Conservation (phyloP, 2,888 invertebrate genomes). For the Deilephila porcellus region DNA sequence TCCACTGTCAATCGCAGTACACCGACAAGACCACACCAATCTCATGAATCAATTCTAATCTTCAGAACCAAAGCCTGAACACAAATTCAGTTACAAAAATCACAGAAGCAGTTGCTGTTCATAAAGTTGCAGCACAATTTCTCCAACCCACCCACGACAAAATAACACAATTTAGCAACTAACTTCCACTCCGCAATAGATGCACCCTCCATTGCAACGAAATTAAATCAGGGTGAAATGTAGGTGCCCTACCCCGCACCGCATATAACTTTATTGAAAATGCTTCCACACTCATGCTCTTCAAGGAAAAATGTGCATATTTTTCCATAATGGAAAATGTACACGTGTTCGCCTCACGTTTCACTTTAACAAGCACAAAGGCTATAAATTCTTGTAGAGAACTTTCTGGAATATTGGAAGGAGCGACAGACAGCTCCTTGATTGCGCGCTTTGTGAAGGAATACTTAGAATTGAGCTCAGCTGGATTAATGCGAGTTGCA, state of each 20-base stretch:
- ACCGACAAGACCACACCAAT: too few species aligned
- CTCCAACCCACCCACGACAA: not conserved
- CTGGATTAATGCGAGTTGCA: not conserved
- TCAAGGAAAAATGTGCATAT: constrained; percentile 15
- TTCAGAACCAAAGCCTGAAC: not conserved
- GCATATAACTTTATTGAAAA: constrained; percentile 7
- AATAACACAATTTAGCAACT: not conserved
- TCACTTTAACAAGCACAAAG: constrained; percentile 1
- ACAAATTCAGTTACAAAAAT: not conserved
- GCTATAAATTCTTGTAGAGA: not conserved
- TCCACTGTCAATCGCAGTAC: too few species aligned
- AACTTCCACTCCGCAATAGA: not conserved
- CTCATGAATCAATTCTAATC: too few species aligned
- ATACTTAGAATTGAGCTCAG: not conserved
- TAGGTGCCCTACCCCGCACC: not conserved
- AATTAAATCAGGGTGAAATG: constrained; percentile 6
- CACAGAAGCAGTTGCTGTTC: not conserved
- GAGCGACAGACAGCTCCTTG: not conserved
- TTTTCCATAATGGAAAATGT: constrained; percentile 1
- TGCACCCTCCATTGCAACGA: constrained; percentile 7
- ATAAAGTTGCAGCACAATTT: not conserved
- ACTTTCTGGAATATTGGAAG: not conserved
- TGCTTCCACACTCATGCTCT: constrained; percentile 1
- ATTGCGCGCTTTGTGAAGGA: not conserved
- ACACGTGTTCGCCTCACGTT: not conserved